Evolutionary conservation across 2,113 vertebrate species (phyloP).

Genomic region (Erythrocercus mccallii): DNA sequence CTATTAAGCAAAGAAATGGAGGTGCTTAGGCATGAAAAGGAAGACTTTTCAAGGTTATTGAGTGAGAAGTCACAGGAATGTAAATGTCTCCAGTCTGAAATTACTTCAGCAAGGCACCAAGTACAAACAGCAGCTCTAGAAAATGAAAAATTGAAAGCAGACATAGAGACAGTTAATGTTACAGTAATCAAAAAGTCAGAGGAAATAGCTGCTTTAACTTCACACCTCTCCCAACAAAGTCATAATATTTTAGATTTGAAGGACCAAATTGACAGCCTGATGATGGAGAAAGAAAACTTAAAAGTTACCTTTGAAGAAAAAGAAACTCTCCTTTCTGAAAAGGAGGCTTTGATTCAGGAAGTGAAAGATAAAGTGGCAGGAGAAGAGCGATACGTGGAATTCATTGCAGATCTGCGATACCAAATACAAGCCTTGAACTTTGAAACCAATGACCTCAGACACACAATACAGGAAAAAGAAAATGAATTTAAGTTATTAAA

Average conservation of each 20-base stretch:
- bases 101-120: slow-evolving; percentile 61
- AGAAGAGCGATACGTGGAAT: slow-evolving; percentile 65
- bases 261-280: slow-evolving; percentile 58
- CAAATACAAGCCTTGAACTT: slow-evolving; percentile 54
- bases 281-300: slow-evolving; percentile 67
- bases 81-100: slow-evolving; percentile 52
- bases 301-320: slow-evolving; percentile 60
- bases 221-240: slow-evolving; percentile 60
- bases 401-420: slow-evolving; percentile 66
- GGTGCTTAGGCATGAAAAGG: slow-evolving; percentile 67
- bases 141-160: slow-evolving; percentile 70
- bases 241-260: slow-evolving; percentile 62
- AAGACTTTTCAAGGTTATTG: slow-evolving; percentile 42
- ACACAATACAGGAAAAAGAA: slow-evolving; percentile 64
- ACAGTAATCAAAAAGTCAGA: slow-evolving; percentile 51
- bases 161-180: slow-evolving; percentile 62
- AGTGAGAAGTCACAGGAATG: slow-evolving; percentile 63
- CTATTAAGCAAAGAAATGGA: slow-evolving; percentile 62
- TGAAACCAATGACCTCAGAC: slow-evolving; percentile 35
- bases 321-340: slow-evolving; percentile 65
- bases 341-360: slow-evolving; percentile 71
- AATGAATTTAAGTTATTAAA: slow-evolving; percentile 58
- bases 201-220: slow-evolving; percentile 65
- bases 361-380: slow-evolving; percentile 57
- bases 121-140: slow-evolving; percentile 68